Evolutionary conservation across 2,797 vertebrate genomes (phyloP), one percentile per base, ranked within the genome.

Genomic region (Cirrhinus molitorella): DNA sequence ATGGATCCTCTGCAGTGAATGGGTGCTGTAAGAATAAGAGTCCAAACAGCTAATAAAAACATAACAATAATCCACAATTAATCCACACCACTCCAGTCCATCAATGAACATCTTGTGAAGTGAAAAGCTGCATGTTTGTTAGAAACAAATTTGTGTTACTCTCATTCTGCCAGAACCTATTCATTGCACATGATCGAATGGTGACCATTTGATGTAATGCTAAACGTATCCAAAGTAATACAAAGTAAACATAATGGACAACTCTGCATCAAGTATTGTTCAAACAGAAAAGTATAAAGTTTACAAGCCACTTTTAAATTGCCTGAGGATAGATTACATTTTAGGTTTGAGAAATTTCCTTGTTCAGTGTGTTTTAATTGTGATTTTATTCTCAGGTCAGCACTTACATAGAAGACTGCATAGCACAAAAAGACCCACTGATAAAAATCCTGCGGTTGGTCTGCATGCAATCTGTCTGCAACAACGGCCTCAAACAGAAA

Each of bases 381-480:
- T 63, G 28, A 23, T 83, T 65, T 47, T 13, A 1, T 11, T 74
- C 5, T 75, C 85, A 99, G 98, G 95, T 97, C 80, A 99, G 99
- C 93, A 95, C 92, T 0, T 98, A 99, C 3, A 96, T 99, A 71
- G 98, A 99, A 90, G 98, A 99, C 88, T 95, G 95, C 86, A 97
- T 99, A 31, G 96, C 98, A 77, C 97, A 98, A 37, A 99, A 98
- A 84, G 97, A 99, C 83, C 96, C 97, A 0, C 88, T 99, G 86
- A 96, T 98, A 88, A 98, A 99, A 93, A 97, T 99, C 71, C 85
- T 99, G 10, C 95, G 98, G 8, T 94, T 99, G 0, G 93, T 98
- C 70, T 99, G 96, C 85, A 95, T 99, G 92, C 98, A 99, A 91
- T 99, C 98, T 0, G 96, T 99, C 73, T 99, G 98, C 90, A 99